A percentile compares a stretch with the other conserved stretches of the same genome.
Evolutionary conservation across 2,888 invertebrate species (phyloP).

Genomic region (Cyclophora punctaria): DNA sequence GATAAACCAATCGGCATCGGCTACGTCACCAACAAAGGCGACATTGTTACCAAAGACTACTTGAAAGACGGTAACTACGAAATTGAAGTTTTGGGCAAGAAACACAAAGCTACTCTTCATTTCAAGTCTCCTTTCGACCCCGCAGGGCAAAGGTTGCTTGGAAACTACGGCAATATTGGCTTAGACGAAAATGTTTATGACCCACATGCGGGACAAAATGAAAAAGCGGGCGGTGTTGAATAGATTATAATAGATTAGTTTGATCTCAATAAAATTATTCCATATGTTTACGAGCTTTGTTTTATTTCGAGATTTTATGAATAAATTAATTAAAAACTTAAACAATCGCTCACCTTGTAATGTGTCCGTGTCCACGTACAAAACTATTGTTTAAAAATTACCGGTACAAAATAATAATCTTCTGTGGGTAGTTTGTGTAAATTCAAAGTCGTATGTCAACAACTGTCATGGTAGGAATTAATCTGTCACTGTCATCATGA

Average conservation of each 20-base stretch:
- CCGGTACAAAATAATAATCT: too few species aligned
- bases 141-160: slow-evolving; percentile 81
- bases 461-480: too few species aligned
- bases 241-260: slow-evolving; percentile 29
- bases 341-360: too few species aligned
- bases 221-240: slow-evolving; percentile 66
- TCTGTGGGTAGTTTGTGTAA: too few species aligned
- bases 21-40: slow-evolving; percentile 76
- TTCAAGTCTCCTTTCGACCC: slow-evolving; percentile 89
- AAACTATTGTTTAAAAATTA: too few species aligned
- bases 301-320: too few species aligned
- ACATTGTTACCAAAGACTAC: slow-evolving; percentile 78
- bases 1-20: slow-evolving; percentile 75
- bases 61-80: slow-evolving; percentile 83
- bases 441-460: too few species aligned
- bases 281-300: too few species aligned
- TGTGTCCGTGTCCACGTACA: too few species aligned
- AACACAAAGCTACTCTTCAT: slow-evolving; percentile 81
- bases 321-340: too few species aligned
- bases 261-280: slow-evolving; percentile 29
- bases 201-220: slow-evolving; percentile 64
- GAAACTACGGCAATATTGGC: slow-evolving; percentile 74
- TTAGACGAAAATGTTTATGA: slow-evolving; percentile 61
- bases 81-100: slow-evolving; percentile 86
- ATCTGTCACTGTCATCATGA: too few species aligned